Evolutionary conservation across 2,888 invertebrate species (phyloP), one percentile per base, ranked within the genome.

Genomic region (Crocallis elinguaria): DNA sequence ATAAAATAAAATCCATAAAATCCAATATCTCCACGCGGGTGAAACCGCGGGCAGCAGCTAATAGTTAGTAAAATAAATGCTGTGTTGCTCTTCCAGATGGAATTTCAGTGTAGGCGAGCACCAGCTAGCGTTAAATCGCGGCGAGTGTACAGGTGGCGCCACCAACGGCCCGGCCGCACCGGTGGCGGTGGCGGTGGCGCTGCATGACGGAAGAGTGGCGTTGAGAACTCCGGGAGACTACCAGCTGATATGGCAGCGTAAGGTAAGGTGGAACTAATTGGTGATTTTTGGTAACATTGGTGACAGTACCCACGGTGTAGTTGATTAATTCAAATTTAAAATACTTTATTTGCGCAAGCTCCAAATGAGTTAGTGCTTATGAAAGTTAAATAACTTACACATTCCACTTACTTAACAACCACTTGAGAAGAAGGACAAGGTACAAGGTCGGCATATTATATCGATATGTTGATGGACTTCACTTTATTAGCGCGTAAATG

Each of bases 31-130:
- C n/a, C n/a, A n/a, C n/a, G n/a, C n/a, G n/a, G n/a, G n/a, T n/a
- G n/a, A n/a, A n/a, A n/a, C n/a, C n/a, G n/a, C n/a, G n/a, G n/a
- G n/a, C n/a, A n/a, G n/a, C n/a, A n/a, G n/a, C n/a, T n/a, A n/a
- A n/a, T n/a, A n/a, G n/a, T n/a, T n/a, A n/a, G n/a, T n/a, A n/a
- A n/a, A n/a, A n/a, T n/a, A n/a, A n/a, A n/a, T n/a, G n/a, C 6
- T 6, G 19, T 19, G 12, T 19, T 43, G 16, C 11, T 21, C n/a
- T n/a, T n/a, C n/a, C 51, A 88, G 98, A 75, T 98, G 98, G 98
- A 98, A 98, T 91, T 98, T 98, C 81, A 98, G 98, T 82, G 98
- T 98, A 14, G 98, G 96, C 0, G 95, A 96, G 64, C 97, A 98
- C 81, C 95, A 98, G 66, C 76, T 98, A 41, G 94, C 94, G 48